These are phyloP conservation scores for Scaptodrosophila lebanonensis DNA, from an alignment of 1,140 invertebrate genomes.

Conservation along the genomic window DNA sequence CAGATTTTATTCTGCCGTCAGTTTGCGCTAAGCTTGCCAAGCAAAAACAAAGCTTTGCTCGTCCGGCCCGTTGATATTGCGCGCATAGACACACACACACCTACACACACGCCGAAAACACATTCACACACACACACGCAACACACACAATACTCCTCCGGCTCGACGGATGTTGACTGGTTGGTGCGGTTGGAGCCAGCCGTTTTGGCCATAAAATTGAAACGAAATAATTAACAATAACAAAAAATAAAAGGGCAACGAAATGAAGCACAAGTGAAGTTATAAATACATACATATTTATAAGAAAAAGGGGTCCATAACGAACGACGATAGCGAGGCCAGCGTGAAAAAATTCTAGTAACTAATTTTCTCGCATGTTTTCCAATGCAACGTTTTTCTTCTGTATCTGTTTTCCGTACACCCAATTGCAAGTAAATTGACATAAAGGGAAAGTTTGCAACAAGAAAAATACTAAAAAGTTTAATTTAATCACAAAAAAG, in stretches of 20 bases:
- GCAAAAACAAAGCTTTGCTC: constrained; percentile 44
- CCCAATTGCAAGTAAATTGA: constrained; percentile 21
- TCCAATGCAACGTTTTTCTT: constrained; percentile 68
- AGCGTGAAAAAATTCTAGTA: constrained; percentile 1
- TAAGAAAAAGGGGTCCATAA: constrained; percentile 19
- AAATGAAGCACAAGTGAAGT: constrained; percentile 29
- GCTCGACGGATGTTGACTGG: too few species aligned
- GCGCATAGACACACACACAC: constrained; percentile 37
- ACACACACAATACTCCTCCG: constrained; percentile 5
- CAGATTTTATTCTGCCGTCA: constrained; percentile 53
- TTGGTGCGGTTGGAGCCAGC: too few species aligned
- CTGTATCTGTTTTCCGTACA: constrained; percentile 71
- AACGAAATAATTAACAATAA: constrained; percentile 4
- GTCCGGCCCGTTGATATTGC: constrained; percentile 46
- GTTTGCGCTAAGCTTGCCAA: constrained; percentile 49
- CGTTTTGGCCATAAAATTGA: too few species aligned
- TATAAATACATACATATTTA: constrained; percentile 3
- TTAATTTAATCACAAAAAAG: neutral
- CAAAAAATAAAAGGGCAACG: neutral
- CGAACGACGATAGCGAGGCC: constrained; percentile 10
- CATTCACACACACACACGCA: constrained; percentile 15
- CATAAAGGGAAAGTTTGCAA: neutral
- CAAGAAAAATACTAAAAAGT: neutral
- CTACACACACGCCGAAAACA: constrained; percentile 2
- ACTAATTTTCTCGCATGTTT: constrained; percentile 46